Evolutionary conservation across 2,888 invertebrate species (phyloP), one percentile per base, ranked within the genome.

Genomic region (Torymus texanus): DNA sequence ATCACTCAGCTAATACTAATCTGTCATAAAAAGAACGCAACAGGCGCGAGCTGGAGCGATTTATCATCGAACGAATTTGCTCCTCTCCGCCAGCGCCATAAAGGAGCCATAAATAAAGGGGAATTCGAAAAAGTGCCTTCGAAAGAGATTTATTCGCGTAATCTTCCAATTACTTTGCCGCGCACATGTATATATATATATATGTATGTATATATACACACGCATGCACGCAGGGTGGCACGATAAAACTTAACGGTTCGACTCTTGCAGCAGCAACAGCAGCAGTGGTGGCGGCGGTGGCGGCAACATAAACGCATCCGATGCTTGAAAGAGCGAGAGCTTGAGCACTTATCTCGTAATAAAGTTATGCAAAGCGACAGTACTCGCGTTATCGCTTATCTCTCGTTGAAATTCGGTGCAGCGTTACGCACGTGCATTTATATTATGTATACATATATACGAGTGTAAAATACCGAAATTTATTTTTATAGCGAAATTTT

Each of bases 311-410:
- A 41, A 41, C 41, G 41, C 41, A 41, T 41, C 41, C 41, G 41
- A 41, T 8, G 8, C 41, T 41, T 41, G 41, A 41, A 8, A 4
- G 41, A 41, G 41, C 1, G 41, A 41, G 41, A 41, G 8, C 41
- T 41, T 41, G 12, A 41, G 59, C 59, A 75, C 74, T 79, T 71
- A 75, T 79, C 75, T 79, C 59, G 61, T 73, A 75, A 75, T 79
- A 79, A 75, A 79, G 75, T 75, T 75, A 79, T 79, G 79, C 75
- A 75, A 73, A 70, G 21, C 50, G 75, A 79, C 65, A 70, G 55
- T 67, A 29, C 3, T 12, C 14, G 58, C 53, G 59, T 18, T 62
- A 68, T 70, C 74, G 58, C 73, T 78, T 63, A 63, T 70, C 53
- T n/a, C 56, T 3, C 21, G n/a, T 50, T 62, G 24, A 14, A 18